Conservation (phyloP, 64 coral and sea anemone species). For the Actinia tenebrosa region DNA sequence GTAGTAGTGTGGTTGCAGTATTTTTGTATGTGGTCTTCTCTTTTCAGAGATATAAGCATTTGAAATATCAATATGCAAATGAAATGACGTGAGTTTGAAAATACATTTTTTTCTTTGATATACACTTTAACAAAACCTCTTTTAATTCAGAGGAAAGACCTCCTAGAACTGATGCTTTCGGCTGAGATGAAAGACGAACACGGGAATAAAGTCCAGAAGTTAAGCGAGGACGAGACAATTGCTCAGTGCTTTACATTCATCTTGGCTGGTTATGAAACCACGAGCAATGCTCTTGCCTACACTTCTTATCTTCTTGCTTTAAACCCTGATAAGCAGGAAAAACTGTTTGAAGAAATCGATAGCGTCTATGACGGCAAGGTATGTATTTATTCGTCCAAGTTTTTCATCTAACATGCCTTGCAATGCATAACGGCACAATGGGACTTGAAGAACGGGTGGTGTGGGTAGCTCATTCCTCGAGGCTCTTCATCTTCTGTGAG, state of each 20-base stretch:
- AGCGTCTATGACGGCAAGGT: background rate
- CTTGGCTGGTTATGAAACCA: constrained; percentile 48
- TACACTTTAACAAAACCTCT: background rate
- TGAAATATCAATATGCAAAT: too few relatives aligned
- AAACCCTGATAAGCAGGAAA: constrained; percentile 53
- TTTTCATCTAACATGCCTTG: too few relatives aligned
- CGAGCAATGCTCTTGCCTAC: constrained; percentile 32
- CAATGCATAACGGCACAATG: too few relatives aligned
- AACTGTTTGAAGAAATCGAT: constrained; percentile 45
- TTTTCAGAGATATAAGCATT: too few relatives aligned
- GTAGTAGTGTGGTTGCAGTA: too few relatives aligned
- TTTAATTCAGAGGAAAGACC: constrained; percentile 14
- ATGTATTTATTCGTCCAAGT: background rate
- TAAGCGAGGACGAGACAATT: constrained; percentile 30
- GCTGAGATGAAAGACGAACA: constrained; percentile 36
- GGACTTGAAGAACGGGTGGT: too few relatives aligned
- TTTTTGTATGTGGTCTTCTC: too few relatives aligned
- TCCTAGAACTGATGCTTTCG: constrained; percentile 42
- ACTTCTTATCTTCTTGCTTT: constrained; percentile 37
- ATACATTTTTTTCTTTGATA: too few relatives aligned
- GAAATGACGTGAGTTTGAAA: too few relatives aligned
- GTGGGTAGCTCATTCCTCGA: too few relatives aligned
- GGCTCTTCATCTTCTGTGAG: background rate
- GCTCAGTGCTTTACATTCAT: constrained; percentile 50
- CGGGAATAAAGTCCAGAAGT: constrained; percentile 25